Evolutionary conservation across 1,140 invertebrate genomes (phyloP), one percentile per base, ranked within the genome.

Genomic region (Anagrus nilaparvatae): DNA sequence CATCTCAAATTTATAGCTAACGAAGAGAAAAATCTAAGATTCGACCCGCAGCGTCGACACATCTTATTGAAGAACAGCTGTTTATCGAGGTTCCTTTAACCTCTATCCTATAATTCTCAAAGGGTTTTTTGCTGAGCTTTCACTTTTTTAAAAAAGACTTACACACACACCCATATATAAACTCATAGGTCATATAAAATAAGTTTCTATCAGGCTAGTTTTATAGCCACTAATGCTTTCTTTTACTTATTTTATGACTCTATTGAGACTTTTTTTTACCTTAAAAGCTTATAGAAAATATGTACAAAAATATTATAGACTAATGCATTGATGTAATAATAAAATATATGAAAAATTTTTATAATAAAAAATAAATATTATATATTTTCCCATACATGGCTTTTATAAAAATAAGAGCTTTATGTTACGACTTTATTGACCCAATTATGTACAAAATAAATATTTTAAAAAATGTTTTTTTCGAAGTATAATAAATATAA

Each of bases 71-170:
- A 32, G 19, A 40, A 29, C 38, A 40, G 19, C 38, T 32, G 38
- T 40, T 31, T 40, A 32, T 40, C 18, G 38, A 12, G 24, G 17
- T 30, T 30, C 17, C 8, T 30, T n/a, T 41, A 33, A 40, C 12
- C 37, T 29, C 25, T 18, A 10, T 2, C 10, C 17, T 16, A 24
- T 35, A 34, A 35, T 16, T 33, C 29, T 27, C 8, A 14, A 24
- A 24, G 21, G 14, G 21, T 46, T 34, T 46, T 54, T 45, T 23
- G 55, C 55, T 54, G 54, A 54, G 52, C 46, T 54, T 57, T 53
- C 50, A 48, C 52, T 57, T 53, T 54, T 51, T 8, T 9, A 21
- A 5, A 13, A 14, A 31, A n/a, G n/a, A 21, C 27, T 30, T 30
- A 30, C 27, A 20, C 6, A 29, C n/a, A 39, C 17, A 13, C 5